Evolutionary conservation across 2,797 vertebrate species (phyloP), one percentile per base, ranked within the genome.

Genomic region (Eleutherodactylus coqui): DNA sequence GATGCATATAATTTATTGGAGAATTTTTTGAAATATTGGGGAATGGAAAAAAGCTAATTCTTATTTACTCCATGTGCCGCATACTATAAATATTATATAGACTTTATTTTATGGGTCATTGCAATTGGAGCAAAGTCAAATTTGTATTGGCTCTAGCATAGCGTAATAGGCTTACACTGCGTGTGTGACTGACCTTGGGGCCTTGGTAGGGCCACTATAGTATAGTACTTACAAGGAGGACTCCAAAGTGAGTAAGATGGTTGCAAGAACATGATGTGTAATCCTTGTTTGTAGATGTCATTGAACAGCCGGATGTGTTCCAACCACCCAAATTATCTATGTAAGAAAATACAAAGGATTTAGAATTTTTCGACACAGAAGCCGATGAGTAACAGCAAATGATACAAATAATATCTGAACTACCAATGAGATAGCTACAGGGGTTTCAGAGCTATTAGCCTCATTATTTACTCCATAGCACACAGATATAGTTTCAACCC

Each of bases 171-270:
- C n/a, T n/a, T n/a, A n/a, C n/a, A n/a, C n/a, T n/a, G n/a, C n/a
- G n/a, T n/a, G n/a, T n/a, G n/a, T n/a, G n/a, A n/a, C n/a, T n/a
- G n/a, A n/a, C n/a, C n/a, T n/a, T n/a, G n/a, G n/a, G n/a, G 24
- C 4, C 19, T 0, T 14, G 1, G 41, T 19, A 3, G 24, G 21
- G 64, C 6, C 13, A 0, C 27, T 29, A 14, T 32, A 17, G 16
- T 19, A 34, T 6, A 13, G 49, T 89, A 92, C 96, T 96, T 92
- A 99, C 97, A 95, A 98, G 89, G 69, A 98, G 93, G 88, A 98
- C 93, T 89, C 96, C 97, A 87, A 99, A 98, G 92, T 99, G 96
- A 86, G 97, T 98, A 89, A 99, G 96, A 88, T 98, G 97, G 91
- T 95, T 91, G 93, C 97, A 99, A 88, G 93, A 92, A 92, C 97